Percentiles rank a stretch among this genome's conserved stretches.
Conservation (phyloP, 2,888 invertebrate genomes). For the Hymenopus coronatus region DNA sequence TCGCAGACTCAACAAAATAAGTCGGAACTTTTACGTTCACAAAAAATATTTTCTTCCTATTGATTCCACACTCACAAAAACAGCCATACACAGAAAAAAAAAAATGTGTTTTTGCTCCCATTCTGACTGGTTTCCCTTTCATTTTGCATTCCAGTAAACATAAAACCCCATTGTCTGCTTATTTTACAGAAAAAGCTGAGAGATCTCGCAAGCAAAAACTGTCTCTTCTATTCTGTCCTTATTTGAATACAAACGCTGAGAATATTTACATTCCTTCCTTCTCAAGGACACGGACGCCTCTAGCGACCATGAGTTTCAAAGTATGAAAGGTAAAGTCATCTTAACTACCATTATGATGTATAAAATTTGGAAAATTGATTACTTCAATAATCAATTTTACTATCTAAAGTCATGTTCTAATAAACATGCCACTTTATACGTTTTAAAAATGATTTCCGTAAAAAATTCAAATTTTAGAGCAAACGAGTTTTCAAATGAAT, state of each 20-base stretch:
- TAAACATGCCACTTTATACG: no score
- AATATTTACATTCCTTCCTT: neutral
- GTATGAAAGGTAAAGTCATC: no score
- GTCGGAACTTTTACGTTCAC: neutral
- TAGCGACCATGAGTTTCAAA: neutral
- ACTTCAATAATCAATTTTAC: no score
- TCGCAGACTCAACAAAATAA: neutral
- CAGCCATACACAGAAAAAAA: no score
- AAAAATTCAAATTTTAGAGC: no score
- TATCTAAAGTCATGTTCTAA: no score
- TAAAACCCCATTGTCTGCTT: neutral
- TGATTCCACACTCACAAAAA: neutral
- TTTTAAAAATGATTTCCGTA: no score
- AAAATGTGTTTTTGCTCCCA: neutral
- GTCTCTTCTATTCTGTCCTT: neutral
- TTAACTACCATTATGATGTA: no score
- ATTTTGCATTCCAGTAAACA: neutral
- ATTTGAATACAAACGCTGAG: neutral
- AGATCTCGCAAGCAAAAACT: neutral
- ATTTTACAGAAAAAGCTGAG: neutral
- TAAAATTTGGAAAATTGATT: no score
- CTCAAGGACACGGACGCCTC: neutral
- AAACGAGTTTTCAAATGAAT: no score
- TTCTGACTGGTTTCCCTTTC: neutral
- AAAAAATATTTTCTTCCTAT: neutral